Conservation (phyloP, 2,797 vertebrate genomes). For the Neoniphon sammara region DNA sequence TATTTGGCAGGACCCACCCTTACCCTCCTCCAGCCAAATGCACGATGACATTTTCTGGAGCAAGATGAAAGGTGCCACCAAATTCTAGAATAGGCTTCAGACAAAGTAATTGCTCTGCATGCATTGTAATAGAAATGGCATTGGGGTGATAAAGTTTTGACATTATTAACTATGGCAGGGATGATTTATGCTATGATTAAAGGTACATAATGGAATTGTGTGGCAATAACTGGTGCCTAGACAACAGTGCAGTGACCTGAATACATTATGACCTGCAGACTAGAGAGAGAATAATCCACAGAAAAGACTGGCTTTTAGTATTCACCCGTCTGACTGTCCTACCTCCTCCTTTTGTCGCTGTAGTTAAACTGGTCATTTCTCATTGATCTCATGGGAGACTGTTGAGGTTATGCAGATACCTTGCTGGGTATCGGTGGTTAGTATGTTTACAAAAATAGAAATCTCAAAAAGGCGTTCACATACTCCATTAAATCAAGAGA, state of each 20-base stretch:
- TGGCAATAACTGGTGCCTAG: constrained; percentile 52
- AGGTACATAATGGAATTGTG: constrained; percentile 74
- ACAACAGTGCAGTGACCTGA: constrained; percentile 71
- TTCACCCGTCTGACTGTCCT: constrained; percentile 35
- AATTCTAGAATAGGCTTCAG: constrained; percentile 59
- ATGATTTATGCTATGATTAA: constrained; percentile 80
- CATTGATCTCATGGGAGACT: constrained; percentile 46
- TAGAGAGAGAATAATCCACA: constrained; percentile 45
- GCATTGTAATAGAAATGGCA: constrained; percentile 58
- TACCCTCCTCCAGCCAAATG: constrained; percentile 51
- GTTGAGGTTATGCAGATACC: constrained; percentile 47
- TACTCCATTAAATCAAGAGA: constrained; percentile 8
- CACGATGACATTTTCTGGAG: constrained; percentile 43
- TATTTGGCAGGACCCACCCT: constrained; percentile 44
- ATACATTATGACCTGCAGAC: constrained; percentile 63
- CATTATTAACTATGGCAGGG: constrained; percentile 72
- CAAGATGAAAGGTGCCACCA: constrained; percentile 55
- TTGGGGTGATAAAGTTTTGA: constrained; percentile 71
- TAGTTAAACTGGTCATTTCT: constrained; percentile 31
- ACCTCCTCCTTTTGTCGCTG: constrained; percentile 23
- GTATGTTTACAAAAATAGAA: neutral
- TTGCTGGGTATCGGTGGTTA: constrained; percentile 23
- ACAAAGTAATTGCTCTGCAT: constrained; percentile 66
- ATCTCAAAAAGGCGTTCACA: neutral
- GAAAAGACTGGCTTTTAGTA: constrained; percentile 45